Conservation (phyloP, 2,797 vertebrate species). For the Coregonus sp. region DNA sequence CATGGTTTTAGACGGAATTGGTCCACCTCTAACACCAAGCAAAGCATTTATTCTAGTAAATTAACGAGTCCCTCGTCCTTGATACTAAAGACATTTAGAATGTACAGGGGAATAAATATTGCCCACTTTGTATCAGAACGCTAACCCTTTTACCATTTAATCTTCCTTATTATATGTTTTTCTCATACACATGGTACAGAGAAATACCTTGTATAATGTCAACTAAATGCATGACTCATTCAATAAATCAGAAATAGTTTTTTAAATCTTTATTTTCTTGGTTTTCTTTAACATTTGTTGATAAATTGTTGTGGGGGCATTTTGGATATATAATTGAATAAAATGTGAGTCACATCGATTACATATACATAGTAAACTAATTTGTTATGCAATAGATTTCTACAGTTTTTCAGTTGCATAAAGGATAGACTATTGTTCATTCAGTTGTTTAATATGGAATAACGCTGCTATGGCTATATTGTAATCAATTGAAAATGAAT, state of each 20-base stretch:
- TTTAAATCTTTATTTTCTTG: not conserved
- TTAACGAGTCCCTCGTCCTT: not conserved
- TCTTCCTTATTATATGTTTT: not conserved
- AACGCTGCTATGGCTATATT: no score
- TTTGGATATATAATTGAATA: not conserved
- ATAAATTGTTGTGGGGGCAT: not conserved
- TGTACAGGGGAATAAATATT: not conserved
- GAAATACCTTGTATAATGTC: not conserved
- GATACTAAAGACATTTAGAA: constrained; percentile 2
- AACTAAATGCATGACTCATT: constrained; percentile 16
- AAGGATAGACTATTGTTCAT: no score
- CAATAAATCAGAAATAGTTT: constrained; percentile 13
- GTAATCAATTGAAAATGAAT: no score
- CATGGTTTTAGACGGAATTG: not conserved
- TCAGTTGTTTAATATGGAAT: no score
- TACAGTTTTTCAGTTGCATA: no score
- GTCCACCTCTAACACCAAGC: not conserved
- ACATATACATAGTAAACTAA: not conserved
- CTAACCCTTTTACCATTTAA: not conserved
- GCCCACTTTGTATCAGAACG: not conserved
- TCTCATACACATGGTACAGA: constrained; percentile 8
- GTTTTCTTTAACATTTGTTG: not conserved
- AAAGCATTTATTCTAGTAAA: not conserved
- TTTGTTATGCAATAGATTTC: no score
- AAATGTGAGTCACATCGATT: not conserved